A percentile compares a stretch with the other conserved stretches of the same genome.
These are phyloP conservation scores for Drosophila neocordata DNA, from an alignment of 1,140 invertebrate genomes.

Conservation along the genomic window DNA sequence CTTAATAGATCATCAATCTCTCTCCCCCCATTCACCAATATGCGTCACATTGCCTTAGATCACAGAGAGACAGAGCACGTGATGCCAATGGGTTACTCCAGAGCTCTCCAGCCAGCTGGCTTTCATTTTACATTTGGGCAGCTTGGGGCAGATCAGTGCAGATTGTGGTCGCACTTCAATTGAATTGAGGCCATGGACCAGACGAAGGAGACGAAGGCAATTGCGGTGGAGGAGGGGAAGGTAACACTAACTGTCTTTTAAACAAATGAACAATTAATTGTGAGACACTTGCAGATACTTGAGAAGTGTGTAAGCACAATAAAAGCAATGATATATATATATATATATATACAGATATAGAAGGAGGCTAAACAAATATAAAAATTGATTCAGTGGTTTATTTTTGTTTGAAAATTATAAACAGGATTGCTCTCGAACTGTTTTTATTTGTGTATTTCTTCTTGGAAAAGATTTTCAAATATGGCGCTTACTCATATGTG, in stretches of 20 bases:
- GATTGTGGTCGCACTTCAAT: constrained; percentile 43
- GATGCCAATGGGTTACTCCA: constrained; percentile 19
- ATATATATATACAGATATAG: too few relatives aligned
- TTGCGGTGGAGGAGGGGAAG: neutral
- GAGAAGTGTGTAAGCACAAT: neutral
- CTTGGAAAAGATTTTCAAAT: too few relatives aligned
- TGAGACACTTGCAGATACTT: constrained; percentile 15
- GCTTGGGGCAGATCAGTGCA: constrained; percentile 71
- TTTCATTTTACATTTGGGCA: constrained; percentile 17
- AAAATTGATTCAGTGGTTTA: too few relatives aligned
- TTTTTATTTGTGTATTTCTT: too few relatives aligned
- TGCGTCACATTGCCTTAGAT: too few relatives aligned
- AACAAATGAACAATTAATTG: constrained; percentile 54
- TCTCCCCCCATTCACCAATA: constrained; percentile 4
- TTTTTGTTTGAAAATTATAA: too few relatives aligned
- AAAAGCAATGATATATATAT: too few relatives aligned
- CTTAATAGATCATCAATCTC: neutral
- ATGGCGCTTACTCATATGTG: too few relatives aligned
- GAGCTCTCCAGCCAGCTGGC: too few relatives aligned
- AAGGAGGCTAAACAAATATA: too few relatives aligned
- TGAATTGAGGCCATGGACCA: neutral
- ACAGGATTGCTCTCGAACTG: too few relatives aligned
- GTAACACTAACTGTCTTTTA: constrained; percentile 44
- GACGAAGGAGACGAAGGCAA: neutral
- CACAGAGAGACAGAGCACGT: constrained; percentile 20